A percentile compares a stretch with the other conserved stretches of the same genome.
These are phyloP conservation scores for Pristis pectinata DNA, from an alignment of 2,797 vertebrate species.

Conservation along the genomic window DNA sequence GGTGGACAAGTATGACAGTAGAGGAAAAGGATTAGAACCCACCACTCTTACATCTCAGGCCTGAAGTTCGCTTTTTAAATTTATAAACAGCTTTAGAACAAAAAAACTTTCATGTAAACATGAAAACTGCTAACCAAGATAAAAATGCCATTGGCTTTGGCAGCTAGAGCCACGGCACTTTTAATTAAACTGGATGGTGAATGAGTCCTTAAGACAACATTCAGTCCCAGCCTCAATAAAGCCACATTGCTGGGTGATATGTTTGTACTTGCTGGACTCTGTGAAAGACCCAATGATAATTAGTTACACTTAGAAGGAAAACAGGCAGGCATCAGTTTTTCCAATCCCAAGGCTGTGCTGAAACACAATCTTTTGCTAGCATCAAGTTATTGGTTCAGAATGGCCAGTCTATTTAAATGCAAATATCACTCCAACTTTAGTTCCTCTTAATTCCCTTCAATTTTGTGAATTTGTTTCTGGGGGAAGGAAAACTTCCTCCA, in stretches of 20 bases:
- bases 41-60: conserved; percentile 43
- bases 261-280: no score
- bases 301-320: neutral
- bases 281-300: neutral
- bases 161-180: neutral
- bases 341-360: neutral
- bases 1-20: conserved; percentile 65
- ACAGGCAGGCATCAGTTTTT: neutral
- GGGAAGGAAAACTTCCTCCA: neutral
- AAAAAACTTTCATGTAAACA: neutral
- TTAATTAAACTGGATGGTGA: neutral
- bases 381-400: neutral
- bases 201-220: no score
- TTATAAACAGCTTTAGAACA: conserved; percentile 5
- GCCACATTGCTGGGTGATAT: no score
- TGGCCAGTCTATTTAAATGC: neutral
- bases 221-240: neutral
- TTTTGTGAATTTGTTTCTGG: neutral
- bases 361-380: neutral
- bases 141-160: no score
- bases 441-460: neutral
- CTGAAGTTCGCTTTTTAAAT: conserved; percentile 4
- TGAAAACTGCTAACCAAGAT: neutral
- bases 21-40: conserved; percentile 61
- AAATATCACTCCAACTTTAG: neutral